Base-by-base conservation (phyloP, 1,140 invertebrate species). In the Drosophila athabasca region DNA sequence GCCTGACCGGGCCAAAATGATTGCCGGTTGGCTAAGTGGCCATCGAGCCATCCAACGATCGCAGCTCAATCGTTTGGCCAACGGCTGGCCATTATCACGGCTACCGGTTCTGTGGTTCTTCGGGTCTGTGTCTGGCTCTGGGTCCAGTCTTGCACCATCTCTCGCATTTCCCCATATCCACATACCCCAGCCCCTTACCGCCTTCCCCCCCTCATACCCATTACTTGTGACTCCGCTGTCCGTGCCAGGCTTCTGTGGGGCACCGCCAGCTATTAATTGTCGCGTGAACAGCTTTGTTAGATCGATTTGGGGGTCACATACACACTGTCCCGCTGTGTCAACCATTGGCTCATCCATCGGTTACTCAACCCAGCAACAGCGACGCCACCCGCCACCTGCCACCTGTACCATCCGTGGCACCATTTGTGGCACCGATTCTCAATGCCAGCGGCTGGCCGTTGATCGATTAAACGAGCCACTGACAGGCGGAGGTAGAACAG, bases 391-490 rank as follows among this genome's bases (percentile, higher is more conserved):
- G 15, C 45, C 4, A 8, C 35, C 31, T 9, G 31, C 31, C 4
- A 45, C 29, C 48, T 31, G 61, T 5, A 26, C 60, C 26, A 39
- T 8, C 29, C 9, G 76, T 75, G 76, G 76, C 76, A 79, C 77
- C 78, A 77, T 73, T 82, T 78, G 45, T 44, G 45, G 49, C 43
- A 43, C 75, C 44, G 31, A 62, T 50, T 58, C 79, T 75, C 82
- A 85, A 85, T 85, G 82, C 79, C 83, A 82, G 67, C 61, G 60
- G 45, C 79, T 80, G 76, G 65, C 74, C 83, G 78, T 77, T 87
- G 81, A 85, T 85, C 81, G 81, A 85, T 85, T 85, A 87, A 85
- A 85, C 81, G 81, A 85, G 50, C 55, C 31, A n/a, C 24, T 39
- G 61, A 57, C 8, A 22, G 45, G 48, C 35, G 39, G 45, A 55